A percentile compares a stretch with the other conserved stretches of the same genome.
These are phyloP conservation scores for Parambassis ranga DNA, from an alignment of 2,797 vertebrate genomes.

Conservation along the genomic window DNA sequence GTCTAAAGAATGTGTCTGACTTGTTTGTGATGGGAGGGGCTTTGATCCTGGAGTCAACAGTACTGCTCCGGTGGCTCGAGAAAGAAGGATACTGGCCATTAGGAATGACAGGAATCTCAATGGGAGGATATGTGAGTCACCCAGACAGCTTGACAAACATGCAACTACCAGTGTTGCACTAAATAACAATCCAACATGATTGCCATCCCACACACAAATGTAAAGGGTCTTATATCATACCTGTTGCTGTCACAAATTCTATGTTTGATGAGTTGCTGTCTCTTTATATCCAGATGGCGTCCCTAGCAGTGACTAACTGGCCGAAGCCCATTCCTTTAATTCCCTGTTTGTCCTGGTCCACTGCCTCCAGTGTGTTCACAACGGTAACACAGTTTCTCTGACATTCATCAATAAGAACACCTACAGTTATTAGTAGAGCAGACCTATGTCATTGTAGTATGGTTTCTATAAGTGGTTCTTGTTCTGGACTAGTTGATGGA, in stretches of 20 bases:
- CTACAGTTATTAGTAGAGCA: not conserved
- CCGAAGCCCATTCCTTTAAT: conserved; percentile 95
- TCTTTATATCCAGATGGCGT: conserved; percentile 89
- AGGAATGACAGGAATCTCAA: conserved; percentile 98
- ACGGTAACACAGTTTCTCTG: conserved; percentile 80
- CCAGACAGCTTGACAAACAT: no score
- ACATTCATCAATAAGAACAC: not conserved
- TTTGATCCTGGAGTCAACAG: conserved; percentile 92
- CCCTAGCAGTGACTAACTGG: conserved; percentile 96
- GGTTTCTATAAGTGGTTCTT: no score
- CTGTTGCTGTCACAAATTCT: not conserved
- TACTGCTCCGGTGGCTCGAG: conserved; percentile 93
- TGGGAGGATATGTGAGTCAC: conserved; percentile 96
- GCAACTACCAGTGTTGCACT: not conserved
- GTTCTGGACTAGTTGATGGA: no score
- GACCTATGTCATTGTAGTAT: no score
- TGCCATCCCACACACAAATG: not conserved
- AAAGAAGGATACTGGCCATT: conserved; percentile 95
- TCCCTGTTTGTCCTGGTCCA: conserved; percentile 98
- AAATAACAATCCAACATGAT: not conserved
- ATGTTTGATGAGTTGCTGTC: not conserved
- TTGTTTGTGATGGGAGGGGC: conserved; percentile 98
- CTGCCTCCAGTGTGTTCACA: conserved; percentile 96
- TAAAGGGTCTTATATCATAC: not conserved
- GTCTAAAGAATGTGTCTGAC: conserved; percentile 97